Base-by-base conservation (phyloP, 2,797 vertebrate species). In the Cyprinella venusta region DNA sequence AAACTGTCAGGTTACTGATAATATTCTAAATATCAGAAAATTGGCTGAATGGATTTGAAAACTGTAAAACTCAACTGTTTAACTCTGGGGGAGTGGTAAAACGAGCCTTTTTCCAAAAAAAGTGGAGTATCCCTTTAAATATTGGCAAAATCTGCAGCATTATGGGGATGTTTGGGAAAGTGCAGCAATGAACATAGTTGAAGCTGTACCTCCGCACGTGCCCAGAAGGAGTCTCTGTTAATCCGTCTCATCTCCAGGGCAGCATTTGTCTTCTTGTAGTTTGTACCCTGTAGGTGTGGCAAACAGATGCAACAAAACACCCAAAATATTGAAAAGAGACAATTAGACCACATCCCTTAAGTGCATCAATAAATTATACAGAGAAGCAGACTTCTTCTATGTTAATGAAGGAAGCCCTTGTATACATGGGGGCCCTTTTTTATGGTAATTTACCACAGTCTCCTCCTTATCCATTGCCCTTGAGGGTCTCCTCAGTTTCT, bases 221-320 rank as follows among this genome's bases (percentile, higher is more conserved):
- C 96, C 96, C 96, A 97, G 93, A 97, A 97, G 42, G 95, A 95
- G 81, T 96, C 96, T 88, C 96, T 94, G 90, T 95, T 95, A 87
- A 96, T 95, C 65, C 90, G 90, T 88, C 94, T 95, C 90, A 97
- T 96, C 94, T 97, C 96, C 94, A 96, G 90, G 0, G 95, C 96
- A 0, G 96, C 95, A 74, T 97, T 97, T 0, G 96, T 97, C 89
- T 96, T 97, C 90, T 93, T 94, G 92, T 97, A 97, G 89, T 96
- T 97, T 76, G 96, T 97, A 42, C 96, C 96, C 96, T 96, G 70
- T 50, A 33, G 75, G 75, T 80, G 54, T 52, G 63, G 45, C 45
- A 69, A 40, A 69, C 3, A 65, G 79, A 33, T 48, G 6, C 24
- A 77, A 69, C 21, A 71, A 48, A 72, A 42, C 15, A 63, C 40